Conservation (phyloP, 1,140 invertebrate genomes). For the Dufourea novaeangliae region DNA sequence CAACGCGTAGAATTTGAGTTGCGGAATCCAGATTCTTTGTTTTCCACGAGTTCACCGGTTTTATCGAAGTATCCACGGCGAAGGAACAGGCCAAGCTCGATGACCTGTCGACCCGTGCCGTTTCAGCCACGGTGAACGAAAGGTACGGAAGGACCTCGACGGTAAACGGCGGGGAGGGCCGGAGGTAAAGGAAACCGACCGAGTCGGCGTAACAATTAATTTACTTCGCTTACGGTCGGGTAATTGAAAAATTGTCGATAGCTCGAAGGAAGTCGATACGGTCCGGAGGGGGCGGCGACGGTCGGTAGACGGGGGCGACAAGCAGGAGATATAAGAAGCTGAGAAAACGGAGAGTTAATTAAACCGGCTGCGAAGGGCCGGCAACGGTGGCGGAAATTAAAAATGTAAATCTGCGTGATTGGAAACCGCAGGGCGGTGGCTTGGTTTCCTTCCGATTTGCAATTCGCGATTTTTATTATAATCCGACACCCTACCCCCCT, state of each 20-base stretch:
- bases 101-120: constrained; percentile 40
- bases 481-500: constrained; percentile 26
- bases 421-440: constrained; percentile 56
- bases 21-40: neutral
- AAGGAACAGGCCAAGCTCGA: constrained; percentile 23
- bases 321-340: constrained; percentile 68
- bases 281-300: neutral
- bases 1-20: too few relatives aligned
- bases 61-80: constrained; percentile 53
- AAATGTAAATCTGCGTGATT: constrained; percentile 75
- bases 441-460: constrained; percentile 1
- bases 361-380: constrained; percentile 61
- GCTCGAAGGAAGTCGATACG: constrained; percentile 57
- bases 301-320: constrained; percentile 41
- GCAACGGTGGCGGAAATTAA: constrained; percentile 70
- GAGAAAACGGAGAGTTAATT: constrained; percentile 76
- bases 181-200: constrained; percentile 41
- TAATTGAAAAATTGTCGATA: constrained; percentile 74
- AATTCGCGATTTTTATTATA: constrained; percentile 64
- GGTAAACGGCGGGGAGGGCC: neutral
- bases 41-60: constrained; percentile 29
- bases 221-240: constrained; percentile 70
- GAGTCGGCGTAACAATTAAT: constrained; percentile 70
- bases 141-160: neutral
- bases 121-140: neutral